Percentiles rank a stretch among this genome's conserved stretches.
These are phyloP conservation scores for Huso huso DNA, from an alignment of 2,797 vertebrate species.

Conservation along the genomic window DNA sequence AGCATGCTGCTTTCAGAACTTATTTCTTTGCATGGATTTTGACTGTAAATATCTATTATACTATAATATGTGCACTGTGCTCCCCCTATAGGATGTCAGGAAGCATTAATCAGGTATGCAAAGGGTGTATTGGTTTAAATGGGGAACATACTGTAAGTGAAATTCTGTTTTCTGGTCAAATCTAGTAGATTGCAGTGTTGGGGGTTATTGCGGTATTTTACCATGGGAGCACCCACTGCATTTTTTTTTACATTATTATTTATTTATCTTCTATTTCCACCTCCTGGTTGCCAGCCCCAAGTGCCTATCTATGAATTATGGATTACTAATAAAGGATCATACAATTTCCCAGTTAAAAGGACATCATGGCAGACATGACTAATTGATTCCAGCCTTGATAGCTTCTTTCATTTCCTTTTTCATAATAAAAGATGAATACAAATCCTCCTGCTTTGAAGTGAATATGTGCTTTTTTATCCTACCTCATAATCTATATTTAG, in stretches of 20 bases:
- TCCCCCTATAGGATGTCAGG: too few species aligned
- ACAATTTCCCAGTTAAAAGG: background rate
- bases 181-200: background rate
- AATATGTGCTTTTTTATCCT: background rate
- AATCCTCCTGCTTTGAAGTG: background rate
- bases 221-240: background rate
- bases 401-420: background rate
- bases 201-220: background rate
- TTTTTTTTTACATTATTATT: too few species aligned
- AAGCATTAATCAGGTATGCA: too few species aligned
- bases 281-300: too few species aligned
- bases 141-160: too few species aligned
- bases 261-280: too few species aligned
- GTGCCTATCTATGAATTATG: background rate
- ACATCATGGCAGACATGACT: background rate
- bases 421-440: background rate
- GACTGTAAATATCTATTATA: too few species aligned
- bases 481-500: background rate
- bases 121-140: too few species aligned
- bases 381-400: background rate
- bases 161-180: too few species aligned
- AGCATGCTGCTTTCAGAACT: too few species aligned
- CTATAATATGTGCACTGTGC: too few species aligned
- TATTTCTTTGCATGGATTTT: too few species aligned
- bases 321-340: background rate